These are phyloP conservation scores for Hapalemur alaotrensis DNA, from an alignment of 2,797 vertebrate species.

Conservation along the genomic window DNA sequence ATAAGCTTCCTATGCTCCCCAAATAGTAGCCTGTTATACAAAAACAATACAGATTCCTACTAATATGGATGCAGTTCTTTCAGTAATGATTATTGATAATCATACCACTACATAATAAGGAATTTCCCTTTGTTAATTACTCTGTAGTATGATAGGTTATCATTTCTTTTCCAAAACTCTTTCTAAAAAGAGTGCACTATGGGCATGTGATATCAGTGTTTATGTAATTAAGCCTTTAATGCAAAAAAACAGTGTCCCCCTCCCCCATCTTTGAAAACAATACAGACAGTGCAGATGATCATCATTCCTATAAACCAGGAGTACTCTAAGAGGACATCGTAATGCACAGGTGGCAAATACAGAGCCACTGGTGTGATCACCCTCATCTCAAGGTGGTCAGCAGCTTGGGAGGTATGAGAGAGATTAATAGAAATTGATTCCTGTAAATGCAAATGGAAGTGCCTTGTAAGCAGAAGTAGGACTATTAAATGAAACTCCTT, in stretches of 20 bases:
- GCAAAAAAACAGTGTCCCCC: neutral
- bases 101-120: neutral
- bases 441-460: neutral
- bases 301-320: neutral
- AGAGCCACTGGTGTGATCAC: no score
- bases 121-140: slow-evolving; percentile 8
- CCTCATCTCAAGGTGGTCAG: neutral
- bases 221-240: slow-evolving; percentile 15
- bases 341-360: neutral
- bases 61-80: neutral
- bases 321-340: neutral
- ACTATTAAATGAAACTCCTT: neutral
- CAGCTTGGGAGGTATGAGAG: neutral
- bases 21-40: neutral
- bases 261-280: neutral
- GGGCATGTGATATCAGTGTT: neutral
- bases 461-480: neutral
- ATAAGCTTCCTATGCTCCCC: neutral
- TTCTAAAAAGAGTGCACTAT: neutral
- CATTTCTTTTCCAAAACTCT: neutral
- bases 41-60: neutral
- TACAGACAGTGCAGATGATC: neutral
- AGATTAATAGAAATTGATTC: neutral
- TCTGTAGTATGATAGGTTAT: neutral
- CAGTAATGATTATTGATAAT: neutral